Percentiles rank a stretch among this genome's conserved stretches.
Conservation (phyloP, 2,797 vertebrate species). For the Lophius americanus region DNA sequence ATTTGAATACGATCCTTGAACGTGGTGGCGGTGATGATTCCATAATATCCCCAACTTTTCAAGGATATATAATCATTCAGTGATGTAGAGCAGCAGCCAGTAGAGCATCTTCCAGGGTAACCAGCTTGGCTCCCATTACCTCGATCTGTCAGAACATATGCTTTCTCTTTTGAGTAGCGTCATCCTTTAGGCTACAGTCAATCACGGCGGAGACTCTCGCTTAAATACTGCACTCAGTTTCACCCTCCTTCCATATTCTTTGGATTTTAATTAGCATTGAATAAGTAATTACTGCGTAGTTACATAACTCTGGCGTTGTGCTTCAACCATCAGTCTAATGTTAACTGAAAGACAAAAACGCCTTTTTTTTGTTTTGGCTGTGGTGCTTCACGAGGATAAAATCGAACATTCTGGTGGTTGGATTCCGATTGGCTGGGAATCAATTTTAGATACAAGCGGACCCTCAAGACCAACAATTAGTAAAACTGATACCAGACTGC, state of each 20-base stretch:
- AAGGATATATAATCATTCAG: no score
- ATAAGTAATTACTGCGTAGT: slow-evolving; percentile 10
- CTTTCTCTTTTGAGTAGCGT: neutral
- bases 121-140: neutral
- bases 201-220: neutral
- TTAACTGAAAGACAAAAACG: neutral
- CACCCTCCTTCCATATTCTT: slow-evolving; percentile 27
- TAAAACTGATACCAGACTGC: neutral
- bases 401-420: no score
- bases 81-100: no score
- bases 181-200: neutral
- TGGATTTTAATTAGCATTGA: slow-evolving; percentile 25
- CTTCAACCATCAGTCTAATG: neutral
- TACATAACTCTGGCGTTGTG: slow-evolving; percentile 16
- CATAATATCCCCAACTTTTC: no score
- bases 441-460: slow-evolving; percentile 2
- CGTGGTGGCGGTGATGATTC: no score
- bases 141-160: no score
- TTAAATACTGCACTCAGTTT: neutral
- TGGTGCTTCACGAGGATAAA: no score
- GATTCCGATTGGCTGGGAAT: neutral
- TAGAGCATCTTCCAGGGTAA: no score
- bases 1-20: no score
- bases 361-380: no score
- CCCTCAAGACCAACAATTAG: neutral